These are phyloP conservation scores for Sycophila sp. DNA, from an alignment of 1,140 invertebrate genomes.

Conservation along the genomic window DNA sequence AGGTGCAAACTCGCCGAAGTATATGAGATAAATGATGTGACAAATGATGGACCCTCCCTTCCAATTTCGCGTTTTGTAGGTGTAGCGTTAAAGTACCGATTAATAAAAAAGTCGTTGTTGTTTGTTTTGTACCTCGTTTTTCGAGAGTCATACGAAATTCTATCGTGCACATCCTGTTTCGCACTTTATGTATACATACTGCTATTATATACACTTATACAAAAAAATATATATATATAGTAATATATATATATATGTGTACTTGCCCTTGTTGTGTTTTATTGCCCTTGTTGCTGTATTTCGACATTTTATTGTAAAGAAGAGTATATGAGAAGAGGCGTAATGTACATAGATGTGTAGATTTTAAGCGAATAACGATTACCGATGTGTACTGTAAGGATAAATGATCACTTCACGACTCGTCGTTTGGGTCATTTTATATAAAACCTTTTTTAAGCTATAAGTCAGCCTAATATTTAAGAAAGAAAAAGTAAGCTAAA, in stretches of 20 bases:
- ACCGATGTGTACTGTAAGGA: constrained; percentile 19
- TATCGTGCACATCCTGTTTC: constrained; percentile 33
- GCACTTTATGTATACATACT: constrained; percentile 32
- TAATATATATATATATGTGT: constrained; percentile 22
- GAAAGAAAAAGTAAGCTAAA: not conserved
- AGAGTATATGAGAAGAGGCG: constrained; percentile 22
- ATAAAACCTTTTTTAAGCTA: constrained; percentile 30
- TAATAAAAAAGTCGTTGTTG: constrained; percentile 17
- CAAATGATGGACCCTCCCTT: not conserved
- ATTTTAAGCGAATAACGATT: constrained; percentile 23
- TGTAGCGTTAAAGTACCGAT: constrained; percentile 18
- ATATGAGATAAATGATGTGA: not conserved
- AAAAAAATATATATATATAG: constrained; percentile 8
- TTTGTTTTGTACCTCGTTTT: constrained; percentile 37
- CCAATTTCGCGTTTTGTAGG: not conserved
- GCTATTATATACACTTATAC: constrained; percentile 24
- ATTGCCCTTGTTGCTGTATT: constrained; percentile 39
- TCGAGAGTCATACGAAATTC: constrained; percentile 37
- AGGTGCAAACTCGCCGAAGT: constrained; percentile 11
- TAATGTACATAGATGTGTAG: constrained; percentile 28
- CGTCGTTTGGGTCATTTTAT: constrained; percentile 28
- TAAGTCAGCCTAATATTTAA: constrained; percentile 31
- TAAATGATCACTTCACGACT: constrained; percentile 17
- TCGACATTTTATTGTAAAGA: constrained; percentile 41
- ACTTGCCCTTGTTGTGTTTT: constrained; percentile 37